Conservation (phyloP, 2,113 vertebrate genomes). For the Rhineura floridana region DNA sequence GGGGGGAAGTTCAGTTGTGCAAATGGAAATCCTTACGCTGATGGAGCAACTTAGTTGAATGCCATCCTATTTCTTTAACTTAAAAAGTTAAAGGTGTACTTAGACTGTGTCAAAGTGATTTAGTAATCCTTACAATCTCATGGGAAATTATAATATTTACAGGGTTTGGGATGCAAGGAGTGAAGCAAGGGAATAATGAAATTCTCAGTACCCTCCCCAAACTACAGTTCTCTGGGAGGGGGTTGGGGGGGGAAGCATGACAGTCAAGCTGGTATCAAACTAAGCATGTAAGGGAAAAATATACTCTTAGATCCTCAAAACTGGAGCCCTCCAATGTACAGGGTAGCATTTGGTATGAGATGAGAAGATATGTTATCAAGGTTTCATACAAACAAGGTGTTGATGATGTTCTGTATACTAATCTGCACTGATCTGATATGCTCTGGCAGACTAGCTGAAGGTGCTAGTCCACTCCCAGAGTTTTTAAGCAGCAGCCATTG, state of each 20-base stretch:
- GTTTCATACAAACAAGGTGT: not conserved
- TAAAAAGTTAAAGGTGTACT: not conserved
- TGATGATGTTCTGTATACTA: not conserved
- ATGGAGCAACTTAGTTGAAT: no score
- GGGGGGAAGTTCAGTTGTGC: no score
- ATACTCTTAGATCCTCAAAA: not conserved
- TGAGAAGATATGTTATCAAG: not conserved
- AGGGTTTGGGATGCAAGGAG: not conserved
- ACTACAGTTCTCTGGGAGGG: no score
- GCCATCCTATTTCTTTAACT: no score
- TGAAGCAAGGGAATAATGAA: not conserved
- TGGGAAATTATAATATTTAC: not conserved
- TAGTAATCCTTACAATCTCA: not conserved
- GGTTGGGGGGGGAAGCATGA: not conserved
- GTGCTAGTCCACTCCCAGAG: not conserved
- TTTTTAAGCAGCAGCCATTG: not conserved
- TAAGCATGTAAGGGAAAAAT: not conserved
- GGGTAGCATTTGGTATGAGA: not conserved
- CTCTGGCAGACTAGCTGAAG: not conserved
- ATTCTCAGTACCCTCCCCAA: not conserved
- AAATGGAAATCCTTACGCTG: no score
- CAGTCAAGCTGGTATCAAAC: not conserved
- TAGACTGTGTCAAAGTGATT: not conserved
- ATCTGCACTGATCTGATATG: not conserved
- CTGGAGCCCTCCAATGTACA: not conserved